These are phyloP conservation scores for Premnoplex brunnescens DNA, from an alignment of 2,797 vertebrate species.

Conservation along the genomic window DNA sequence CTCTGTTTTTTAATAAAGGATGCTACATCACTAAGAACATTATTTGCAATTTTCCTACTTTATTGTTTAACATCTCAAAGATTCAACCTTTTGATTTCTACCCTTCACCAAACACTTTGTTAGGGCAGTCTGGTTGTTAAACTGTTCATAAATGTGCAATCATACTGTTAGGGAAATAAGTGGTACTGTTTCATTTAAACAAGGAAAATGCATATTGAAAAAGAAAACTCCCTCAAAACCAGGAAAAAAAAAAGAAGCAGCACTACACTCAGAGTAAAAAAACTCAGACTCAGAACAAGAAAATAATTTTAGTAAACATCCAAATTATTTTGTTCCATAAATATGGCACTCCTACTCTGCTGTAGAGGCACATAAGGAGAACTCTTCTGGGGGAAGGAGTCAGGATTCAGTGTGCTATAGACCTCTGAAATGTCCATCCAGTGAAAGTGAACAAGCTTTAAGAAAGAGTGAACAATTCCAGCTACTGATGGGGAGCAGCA, in stretches of 20 bases:
- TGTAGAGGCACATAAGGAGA: background rate
- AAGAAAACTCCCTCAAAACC: background rate
- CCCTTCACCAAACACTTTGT: background rate
- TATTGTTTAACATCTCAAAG: background rate
- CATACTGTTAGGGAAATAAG: background rate
- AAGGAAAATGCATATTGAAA: background rate
- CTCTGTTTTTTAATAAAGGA: background rate
- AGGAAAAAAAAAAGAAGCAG: background rate
- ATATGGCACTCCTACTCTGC: background rate
- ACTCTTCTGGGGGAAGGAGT: background rate
- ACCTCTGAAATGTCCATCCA: background rate
- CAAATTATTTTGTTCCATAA: background rate
- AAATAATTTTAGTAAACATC: background rate
- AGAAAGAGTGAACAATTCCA: background rate
- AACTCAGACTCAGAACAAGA: background rate
- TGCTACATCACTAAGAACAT: background rate
- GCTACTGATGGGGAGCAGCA: background rate
- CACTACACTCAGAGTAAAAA: background rate
- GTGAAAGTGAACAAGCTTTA: background rate
- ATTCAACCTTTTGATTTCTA: conserved; percentile 1
- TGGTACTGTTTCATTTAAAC: background rate
- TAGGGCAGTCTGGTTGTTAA: background rate
- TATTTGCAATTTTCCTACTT: background rate
- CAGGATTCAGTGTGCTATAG: background rate
- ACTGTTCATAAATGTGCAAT: background rate